Percentiles rank a stretch among this genome's conserved stretches.
Evolutionary conservation across 2,113 vertebrate species (phyloP).

Genomic region (Engystomops pustulosus): DNA sequence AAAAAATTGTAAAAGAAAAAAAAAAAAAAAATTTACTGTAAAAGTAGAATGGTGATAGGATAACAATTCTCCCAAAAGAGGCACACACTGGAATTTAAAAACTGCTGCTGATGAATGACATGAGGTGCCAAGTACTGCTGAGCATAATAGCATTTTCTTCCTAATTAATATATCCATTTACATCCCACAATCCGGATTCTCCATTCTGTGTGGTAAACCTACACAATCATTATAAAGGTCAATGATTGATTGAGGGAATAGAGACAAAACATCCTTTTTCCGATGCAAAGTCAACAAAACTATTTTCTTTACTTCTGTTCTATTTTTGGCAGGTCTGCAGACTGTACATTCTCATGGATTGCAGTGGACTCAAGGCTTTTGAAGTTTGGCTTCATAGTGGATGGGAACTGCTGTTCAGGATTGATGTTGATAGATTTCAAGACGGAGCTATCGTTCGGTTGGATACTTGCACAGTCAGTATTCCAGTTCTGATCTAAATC

Average conservation of each 20-base stretch:
- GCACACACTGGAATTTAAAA: too few species aligned
- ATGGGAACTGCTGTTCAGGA: background rate
- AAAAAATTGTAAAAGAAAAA: too few species aligned
- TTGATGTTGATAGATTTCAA: constrained; percentile 5
- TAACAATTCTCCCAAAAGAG: background rate
- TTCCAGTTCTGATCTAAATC: constrained; percentile 69
- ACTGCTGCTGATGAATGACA: too few species aligned
- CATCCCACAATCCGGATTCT: background rate
- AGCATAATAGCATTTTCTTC: background rate
- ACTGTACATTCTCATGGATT: background rate
- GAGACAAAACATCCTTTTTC: background rate
- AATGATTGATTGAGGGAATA: background rate
- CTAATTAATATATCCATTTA: background rate
- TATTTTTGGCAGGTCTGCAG: background rate
- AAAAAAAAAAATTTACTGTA: background rate
- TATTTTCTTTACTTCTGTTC: constrained; percentile 8
- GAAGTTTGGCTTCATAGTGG: background rate
- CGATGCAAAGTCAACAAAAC: background rate
- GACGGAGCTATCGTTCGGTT: background rate
- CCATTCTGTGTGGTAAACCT: background rate
- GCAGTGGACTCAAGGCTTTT: background rate
- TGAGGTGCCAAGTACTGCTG: too few species aligned
- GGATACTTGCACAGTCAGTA: constrained; percentile 51
- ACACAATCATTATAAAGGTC: background rate
- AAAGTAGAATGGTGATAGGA: background rate